Conservation (phyloP, 2,797 vertebrate genomes). For the Siniperca scherzeri region DNA sequence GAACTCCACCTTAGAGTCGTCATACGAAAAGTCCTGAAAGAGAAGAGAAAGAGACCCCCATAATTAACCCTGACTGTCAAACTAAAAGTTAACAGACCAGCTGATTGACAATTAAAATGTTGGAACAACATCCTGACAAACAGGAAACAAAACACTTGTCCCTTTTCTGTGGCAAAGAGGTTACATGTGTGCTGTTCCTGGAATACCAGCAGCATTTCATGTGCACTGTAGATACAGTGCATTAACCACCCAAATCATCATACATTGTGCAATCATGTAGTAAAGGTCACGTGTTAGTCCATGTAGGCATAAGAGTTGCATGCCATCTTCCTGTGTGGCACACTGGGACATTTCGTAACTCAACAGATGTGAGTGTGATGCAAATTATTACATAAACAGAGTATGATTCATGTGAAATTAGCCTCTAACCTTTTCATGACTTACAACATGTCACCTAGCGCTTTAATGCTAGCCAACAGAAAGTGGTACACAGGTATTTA, state of each 20-base stretch:
- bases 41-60: neutral
- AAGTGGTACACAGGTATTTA: conserved; percentile 6
- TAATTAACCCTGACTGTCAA: conserved; percentile 14
- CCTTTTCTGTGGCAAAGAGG: neutral
- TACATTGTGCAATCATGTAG: conserved; percentile 50
- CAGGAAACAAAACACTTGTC: neutral
- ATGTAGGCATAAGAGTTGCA: conserved; percentile 36
- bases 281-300: conserved; percentile 60
- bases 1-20: conserved; percentile 95
- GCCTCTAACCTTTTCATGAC: conserved; percentile 46
- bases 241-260: conserved; percentile 27
- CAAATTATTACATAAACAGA: conserved; percentile 76
- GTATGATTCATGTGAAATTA: conserved; percentile 52
- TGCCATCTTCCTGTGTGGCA: conserved; percentile 51
- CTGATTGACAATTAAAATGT: neutral
- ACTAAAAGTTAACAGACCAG: neutral
- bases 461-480: conserved; percentile 15
- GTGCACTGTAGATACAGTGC: conserved; percentile 46
- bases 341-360: conserved; percentile 59
- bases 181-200: conserved; percentile 27
- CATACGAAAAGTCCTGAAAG: conserved; percentile 94
- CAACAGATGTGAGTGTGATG: conserved; percentile 75
- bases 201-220: conserved; percentile 29
- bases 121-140: too few species aligned
- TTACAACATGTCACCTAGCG: conserved; percentile 29